phyloP scores from a whole-genome alignment of 2,797 vertebrate genomes.

The Limnodromus scolopaceus region DNA sequence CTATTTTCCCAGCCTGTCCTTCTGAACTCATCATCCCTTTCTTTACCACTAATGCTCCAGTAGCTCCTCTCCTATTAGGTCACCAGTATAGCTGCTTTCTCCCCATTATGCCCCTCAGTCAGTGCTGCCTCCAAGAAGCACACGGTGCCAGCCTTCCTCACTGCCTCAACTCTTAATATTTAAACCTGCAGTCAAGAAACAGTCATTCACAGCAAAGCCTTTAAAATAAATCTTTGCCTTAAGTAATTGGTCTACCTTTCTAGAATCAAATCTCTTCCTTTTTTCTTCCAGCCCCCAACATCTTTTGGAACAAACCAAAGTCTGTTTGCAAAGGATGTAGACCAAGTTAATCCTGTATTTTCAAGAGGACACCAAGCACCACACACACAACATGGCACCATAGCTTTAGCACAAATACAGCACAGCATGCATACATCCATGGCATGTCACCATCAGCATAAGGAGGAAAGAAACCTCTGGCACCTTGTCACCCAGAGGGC shows the following conservation, averaged over 20 bases:
- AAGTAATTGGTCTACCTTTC: not conserved
- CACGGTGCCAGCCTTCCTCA: not conserved
- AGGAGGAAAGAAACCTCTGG: not conserved
- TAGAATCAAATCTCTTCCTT: not conserved
- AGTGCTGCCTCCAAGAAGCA: not conserved
- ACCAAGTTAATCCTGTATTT: not conserved
- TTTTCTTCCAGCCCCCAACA: not conserved
- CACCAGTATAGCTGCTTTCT: not conserved
- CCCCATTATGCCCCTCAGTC: not conserved
- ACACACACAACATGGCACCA: not conserved
- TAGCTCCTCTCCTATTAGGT: not conserved
- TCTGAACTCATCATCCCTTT: not conserved
- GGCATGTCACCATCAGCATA: not conserved
- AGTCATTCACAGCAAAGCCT: accelerated
- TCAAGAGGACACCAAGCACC: not conserved
- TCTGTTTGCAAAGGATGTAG: not conserved
- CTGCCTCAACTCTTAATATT: not conserved
- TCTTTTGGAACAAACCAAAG: not conserved
- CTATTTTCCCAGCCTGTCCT: not conserved
- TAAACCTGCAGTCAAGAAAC: not conserved
- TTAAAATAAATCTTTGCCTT: not conserved
- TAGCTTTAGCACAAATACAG: not conserved
- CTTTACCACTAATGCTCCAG: not conserved
- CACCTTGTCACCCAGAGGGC: not conserved
- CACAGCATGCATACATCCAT: not conserved